Percentiles rank a stretch among this genome's conserved stretches.
Conservation (phyloP, 1,140 invertebrate genomes). For the Drosophila oshimai region DNA sequence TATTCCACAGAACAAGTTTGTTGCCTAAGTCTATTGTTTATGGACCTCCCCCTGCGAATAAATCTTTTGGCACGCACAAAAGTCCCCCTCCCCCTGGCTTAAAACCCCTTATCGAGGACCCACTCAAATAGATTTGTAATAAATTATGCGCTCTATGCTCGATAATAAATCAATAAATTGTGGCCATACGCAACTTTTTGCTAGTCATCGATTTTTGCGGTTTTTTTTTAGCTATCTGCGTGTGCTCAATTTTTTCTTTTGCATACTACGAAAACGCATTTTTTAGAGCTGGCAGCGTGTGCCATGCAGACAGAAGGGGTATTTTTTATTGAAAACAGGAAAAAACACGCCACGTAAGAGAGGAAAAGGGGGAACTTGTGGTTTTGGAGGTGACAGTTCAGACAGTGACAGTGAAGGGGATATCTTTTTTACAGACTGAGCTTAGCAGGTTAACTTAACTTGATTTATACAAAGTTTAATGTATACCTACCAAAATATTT, state of each 20-base stretch:
- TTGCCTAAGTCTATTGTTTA: constrained; percentile 69
- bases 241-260: constrained; percentile 25
- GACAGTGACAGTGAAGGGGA: background rate
- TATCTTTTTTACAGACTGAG: no score
- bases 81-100: background rate
- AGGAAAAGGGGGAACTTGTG: background rate
- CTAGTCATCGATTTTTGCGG: constrained; percentile 12
- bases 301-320: constrained; percentile 32
- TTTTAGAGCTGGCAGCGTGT: constrained; percentile 53
- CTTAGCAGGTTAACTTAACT: no score
- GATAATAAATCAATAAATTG: constrained; percentile 71
- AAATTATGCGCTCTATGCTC: constrained; percentile 58
- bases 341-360: constrained; percentile 11
- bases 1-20: constrained; percentile 21
- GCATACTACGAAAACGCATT: constrained; percentile 62
- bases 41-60: constrained; percentile 9
- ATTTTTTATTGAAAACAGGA: constrained; percentile 14
- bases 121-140: constrained; percentile 71
- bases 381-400: constrained; percentile 15
- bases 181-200: constrained; percentile 59
- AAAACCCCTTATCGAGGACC: background rate
- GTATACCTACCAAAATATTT: no score
- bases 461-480: no score
- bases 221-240: background rate
- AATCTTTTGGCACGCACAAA: constrained; percentile 53